These are phyloP conservation scores for Peucedramus taeniatus DNA, from an alignment of 2,113 vertebrate species.

Conservation along the genomic window DNA sequence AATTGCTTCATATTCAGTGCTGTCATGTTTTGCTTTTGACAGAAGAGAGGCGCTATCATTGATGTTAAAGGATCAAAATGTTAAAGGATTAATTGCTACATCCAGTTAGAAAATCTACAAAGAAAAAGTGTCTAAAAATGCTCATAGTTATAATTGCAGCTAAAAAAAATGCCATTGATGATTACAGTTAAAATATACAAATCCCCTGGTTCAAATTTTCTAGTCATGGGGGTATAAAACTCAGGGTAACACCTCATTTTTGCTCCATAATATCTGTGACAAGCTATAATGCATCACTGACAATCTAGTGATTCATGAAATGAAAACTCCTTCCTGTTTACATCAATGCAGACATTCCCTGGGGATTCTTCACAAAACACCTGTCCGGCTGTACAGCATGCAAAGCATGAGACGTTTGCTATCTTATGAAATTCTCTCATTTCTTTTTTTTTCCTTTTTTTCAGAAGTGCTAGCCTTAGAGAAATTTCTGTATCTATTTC, in stretches of 20 bases:
- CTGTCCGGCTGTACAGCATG: neutral
- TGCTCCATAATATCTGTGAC: neutral
- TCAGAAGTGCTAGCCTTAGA: neutral
- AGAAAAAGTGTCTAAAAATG: neutral
- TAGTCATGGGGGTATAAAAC: neutral
- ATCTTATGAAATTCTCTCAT: neutral
- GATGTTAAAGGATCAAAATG: too few species aligned
- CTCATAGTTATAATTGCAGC: neutral
- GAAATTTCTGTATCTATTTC: neutral
- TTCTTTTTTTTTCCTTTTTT: neutral
- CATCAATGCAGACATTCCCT: neutral
- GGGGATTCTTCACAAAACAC: neutral
- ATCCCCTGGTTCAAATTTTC: neutral
- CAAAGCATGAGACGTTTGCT: neutral
- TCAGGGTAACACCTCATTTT: neutral
- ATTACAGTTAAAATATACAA: neutral
- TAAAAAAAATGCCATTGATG: neutral
- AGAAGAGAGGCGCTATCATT: neutral
- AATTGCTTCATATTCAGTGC: neutral
- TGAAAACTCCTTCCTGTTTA: slow-evolving; percentile 13
- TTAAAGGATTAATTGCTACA: neutral
- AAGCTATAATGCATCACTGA: neutral
- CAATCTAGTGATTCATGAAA: slow-evolving; percentile 22
- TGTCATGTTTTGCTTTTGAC: neutral
- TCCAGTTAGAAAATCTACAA: neutral